phyloP scores from a whole-genome alignment of 1,140 invertebrate genomes.

The Phenacoccus solenopsis region DNA sequence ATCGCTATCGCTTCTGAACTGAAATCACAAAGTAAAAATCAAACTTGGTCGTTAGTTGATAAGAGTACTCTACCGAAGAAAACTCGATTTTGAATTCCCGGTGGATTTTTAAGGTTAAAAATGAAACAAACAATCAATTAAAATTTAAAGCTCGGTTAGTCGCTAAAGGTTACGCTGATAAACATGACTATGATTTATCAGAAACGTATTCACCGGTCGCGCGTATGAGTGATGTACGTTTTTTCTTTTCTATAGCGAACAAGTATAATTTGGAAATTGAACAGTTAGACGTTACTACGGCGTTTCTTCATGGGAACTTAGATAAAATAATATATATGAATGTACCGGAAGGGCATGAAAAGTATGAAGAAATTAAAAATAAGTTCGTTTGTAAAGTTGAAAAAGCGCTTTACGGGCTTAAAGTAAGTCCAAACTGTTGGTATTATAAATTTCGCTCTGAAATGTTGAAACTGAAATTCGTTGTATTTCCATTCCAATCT shows the following conservation, averaged over 20 bases:
- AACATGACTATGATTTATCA: conserved; percentile 30
- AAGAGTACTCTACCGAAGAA: too few species aligned
- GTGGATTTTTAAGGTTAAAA: conserved; percentile 1
- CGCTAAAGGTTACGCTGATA: conserved; percentile 34
- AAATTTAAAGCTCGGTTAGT: conserved; percentile 36
- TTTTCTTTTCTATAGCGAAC: conserved; percentile 31
- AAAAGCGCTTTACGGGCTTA: conserved; percentile 32
- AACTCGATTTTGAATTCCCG: neutral
- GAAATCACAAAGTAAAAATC: conserved; percentile 29
- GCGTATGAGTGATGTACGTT: conserved; percentile 29
- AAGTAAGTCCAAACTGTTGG: conserved; percentile 31
- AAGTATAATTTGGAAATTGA: conserved; percentile 27
- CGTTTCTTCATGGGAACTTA: conserved; percentile 34
- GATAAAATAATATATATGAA: conserved; percentile 35
- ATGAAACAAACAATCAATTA: neutral
- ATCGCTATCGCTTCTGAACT: conserved; percentile 30
- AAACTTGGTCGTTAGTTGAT: conserved; percentile 3
- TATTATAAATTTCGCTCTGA: conserved; percentile 27
- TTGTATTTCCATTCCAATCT: conserved; percentile 11
- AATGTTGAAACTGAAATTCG: conserved; percentile 26
- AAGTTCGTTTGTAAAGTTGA: conserved; percentile 27
- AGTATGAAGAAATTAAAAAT: conserved; percentile 24
- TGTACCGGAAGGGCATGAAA: conserved; percentile 30
- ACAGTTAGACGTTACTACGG: conserved; percentile 33
- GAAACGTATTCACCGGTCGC: conserved; percentile 32